Evolutionary conservation across 2,888 invertebrate genomes (phyloP).

Genomic region (Macrophya annulata): DNA sequence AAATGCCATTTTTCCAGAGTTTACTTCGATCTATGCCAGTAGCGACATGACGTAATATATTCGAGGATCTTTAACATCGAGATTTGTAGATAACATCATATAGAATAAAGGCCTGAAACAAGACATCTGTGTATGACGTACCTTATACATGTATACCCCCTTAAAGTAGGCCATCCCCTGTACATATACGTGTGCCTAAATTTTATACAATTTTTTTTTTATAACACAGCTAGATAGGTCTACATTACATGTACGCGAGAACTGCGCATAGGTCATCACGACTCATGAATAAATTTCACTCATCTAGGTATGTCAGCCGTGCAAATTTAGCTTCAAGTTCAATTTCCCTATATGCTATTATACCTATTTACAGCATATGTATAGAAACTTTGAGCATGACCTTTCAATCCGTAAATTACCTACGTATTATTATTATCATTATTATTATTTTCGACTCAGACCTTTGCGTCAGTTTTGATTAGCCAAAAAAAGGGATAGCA

Average conservation of each 20-base stretch:
- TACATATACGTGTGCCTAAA: neutral
- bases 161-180: neutral
- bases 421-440: too few relatives aligned
- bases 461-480: neutral
- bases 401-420: conserved; percentile 19
- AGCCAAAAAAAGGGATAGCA: neutral
- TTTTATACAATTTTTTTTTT: neutral
- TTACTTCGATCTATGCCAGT: too few relatives aligned
- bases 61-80: too few relatives aligned
- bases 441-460: neutral
- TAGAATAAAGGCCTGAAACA: too few relatives aligned
- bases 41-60: too few relatives aligned
- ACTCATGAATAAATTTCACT: conserved; percentile 47
- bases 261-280: neutral
- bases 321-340: neutral
- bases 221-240: neutral
- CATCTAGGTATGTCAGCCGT: neutral
- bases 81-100: too few relatives aligned
- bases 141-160: too few relatives aligned
- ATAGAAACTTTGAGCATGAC: neutral
- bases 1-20: neutral
- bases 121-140: too few relatives aligned
- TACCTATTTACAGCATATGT: neutral
- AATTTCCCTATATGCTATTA: neutral
- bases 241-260: neutral